A percentile compares a stretch with the other conserved stretches of the same genome.
These are phyloP conservation scores for Drosophila pseudoananassae DNA, from an alignment of 1,140 invertebrate genomes.

Conservation along the genomic window DNA sequence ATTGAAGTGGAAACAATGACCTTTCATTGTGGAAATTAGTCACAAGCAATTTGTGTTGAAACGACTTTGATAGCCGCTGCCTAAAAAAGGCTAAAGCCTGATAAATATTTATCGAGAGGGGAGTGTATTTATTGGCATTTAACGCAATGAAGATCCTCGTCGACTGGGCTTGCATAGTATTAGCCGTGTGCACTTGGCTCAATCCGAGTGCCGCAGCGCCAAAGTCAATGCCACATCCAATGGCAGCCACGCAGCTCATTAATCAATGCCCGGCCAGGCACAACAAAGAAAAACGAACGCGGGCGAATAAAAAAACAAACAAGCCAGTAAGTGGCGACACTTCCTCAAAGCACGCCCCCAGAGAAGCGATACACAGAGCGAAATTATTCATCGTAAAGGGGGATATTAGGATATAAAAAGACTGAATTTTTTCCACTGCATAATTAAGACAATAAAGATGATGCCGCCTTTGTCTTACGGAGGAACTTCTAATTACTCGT, in stretches of 20 bases:
- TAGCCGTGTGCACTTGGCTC: neutral
- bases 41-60: conserved; percentile 65
- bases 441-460: conserved; percentile 60
- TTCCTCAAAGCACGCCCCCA: conserved; percentile 54
- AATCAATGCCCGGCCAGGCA: conserved; percentile 55
- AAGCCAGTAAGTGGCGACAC: conserved; percentile 67
- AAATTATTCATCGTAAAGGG: neutral
- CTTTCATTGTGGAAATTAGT: conserved; percentile 76
- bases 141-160: neutral
- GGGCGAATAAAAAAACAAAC: conserved; percentile 46
- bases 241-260: conserved; percentile 58
- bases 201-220: neutral
- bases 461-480: conserved; percentile 54
- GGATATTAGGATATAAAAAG: neutral
- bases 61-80: conserved; percentile 27
- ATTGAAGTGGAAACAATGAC: conserved; percentile 81
- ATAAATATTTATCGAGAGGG: conserved; percentile 35
- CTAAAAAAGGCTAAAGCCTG: conserved; percentile 47
- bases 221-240: conserved; percentile 51
- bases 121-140: conserved; percentile 13
- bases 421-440: neutral
- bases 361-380: conserved; percentile 7
- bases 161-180: too few relatives aligned
- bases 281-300: conserved; percentile 47
- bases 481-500: conserved; percentile 78